Evolutionary conservation across 2,888 invertebrate species (phyloP), one percentile per base, ranked within the genome.

Genomic region (Cyclophora punctaria): DNA sequence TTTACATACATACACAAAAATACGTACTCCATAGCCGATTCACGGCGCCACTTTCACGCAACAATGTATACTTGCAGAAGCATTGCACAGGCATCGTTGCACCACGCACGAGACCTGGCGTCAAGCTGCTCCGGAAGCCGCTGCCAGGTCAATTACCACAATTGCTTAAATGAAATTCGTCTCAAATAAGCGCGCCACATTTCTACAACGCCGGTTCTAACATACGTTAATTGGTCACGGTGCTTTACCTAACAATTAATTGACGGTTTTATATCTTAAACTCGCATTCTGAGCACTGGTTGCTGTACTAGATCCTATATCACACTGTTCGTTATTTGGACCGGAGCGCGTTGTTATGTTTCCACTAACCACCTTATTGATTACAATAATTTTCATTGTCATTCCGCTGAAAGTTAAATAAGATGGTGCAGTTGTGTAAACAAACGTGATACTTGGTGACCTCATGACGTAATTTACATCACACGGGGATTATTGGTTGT

Each of bases 161-260:
- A 87, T 86, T 86, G 87, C 80, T 82, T 75, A 79, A 87, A 86
- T 85, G 81, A 82, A 83, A 83, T 85, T 83, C 80, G 83, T 81
- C 81, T 83, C 75, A 70, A 71, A 72, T 74, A 73, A 69, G 69
- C 72, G 57, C 67, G 71, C 74, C 62, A 73, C 71, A 67, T 69
- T 37, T 69, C 70, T 66, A 68, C 68, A 59, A 63, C 64, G 60
- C 69, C 64, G 60, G 64, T 57, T 62, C 69, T 69, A 69, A 62
- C 65, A 66, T 65, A 64, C 78, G 75, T 75, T 85, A 86, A 86
- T 86, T 86, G 85, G 87, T 83, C 84, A 85, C 84, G 87, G 79
- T 83, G 80, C 76, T 80, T 73, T 83, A 85, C 85, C 78, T 84
- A 81, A 77, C 78, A 79, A 80, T 80, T 79, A 79, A 71, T 69